phyloP scores from a whole-genome alignment of 2,888 invertebrate species.

The Epinotia bilunana region DNA sequence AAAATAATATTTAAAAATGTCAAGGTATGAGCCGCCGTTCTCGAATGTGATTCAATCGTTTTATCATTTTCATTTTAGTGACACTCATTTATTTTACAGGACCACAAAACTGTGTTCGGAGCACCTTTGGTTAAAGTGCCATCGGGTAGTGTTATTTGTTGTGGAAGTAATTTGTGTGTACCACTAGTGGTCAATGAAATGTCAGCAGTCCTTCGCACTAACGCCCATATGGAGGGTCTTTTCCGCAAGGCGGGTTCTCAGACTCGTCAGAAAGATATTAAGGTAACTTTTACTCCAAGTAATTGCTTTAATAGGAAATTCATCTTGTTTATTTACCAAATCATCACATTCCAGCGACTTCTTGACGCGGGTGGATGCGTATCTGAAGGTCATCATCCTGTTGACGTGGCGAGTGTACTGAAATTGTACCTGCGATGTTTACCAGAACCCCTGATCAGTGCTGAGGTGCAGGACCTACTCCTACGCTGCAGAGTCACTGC shows the following conservation, averaged over 20 bases:
- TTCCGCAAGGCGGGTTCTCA: conserved; percentile 96
- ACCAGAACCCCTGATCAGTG: conserved; percentile 91
- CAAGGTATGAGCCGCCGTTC: conserved; percentile 69
- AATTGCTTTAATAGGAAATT: not conserved
- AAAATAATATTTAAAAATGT: conserved; percentile 85
- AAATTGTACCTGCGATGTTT: conserved; percentile 94
- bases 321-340: not conserved
- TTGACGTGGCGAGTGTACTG: conserved; percentile 93
- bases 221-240: conserved; percentile 91
- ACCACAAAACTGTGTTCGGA: conserved; percentile 79
- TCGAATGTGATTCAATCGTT: not conserved
- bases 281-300: conserved; percentile 72
- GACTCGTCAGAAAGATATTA: conserved; percentile 91
- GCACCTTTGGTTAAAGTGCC: conserved; percentile 79
- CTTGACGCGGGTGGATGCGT: conserved; percentile 89
- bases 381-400: conserved; percentile 89
- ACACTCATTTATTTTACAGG: conserved; percentile 57
- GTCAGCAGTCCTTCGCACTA: conserved; percentile 87
- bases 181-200: conserved; percentile 90
- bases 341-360: conserved; percentile 76
- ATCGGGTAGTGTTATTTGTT: conserved; percentile 84
- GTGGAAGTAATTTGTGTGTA: conserved; percentile 88
- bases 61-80: not conserved
- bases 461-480: conserved; percentile 91
- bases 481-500: conserved; percentile 86